Evolutionary conservation across 1,140 invertebrate species (phyloP).

Genomic region (Drosophila triauraria): DNA sequence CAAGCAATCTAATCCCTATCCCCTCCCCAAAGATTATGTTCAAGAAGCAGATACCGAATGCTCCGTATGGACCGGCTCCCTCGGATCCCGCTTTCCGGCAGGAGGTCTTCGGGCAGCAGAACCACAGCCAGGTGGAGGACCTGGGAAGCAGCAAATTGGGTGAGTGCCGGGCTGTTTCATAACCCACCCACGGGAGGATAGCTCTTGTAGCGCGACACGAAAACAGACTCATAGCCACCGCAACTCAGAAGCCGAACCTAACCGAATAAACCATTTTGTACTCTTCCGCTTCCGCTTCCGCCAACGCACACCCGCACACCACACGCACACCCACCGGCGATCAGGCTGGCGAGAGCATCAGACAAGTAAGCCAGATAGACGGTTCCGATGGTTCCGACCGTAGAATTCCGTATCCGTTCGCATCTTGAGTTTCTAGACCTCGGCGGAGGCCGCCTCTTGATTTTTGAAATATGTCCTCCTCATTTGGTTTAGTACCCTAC

Average conservation of each 20-base stretch:
- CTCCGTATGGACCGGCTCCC: slow-evolving; percentile 87
- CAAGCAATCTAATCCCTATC: not conserved
- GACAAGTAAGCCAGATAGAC: slow-evolving; percentile 88
- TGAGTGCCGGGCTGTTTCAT: slow-evolving; percentile 45
- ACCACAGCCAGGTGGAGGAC: slow-evolving; percentile 81
- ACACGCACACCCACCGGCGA: slow-evolving; percentile 39
- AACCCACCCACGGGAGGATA: not conserved
- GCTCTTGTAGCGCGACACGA: slow-evolving; percentile 12
- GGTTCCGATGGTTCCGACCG: slow-evolving; percentile 14
- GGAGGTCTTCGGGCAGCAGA: slow-evolving; percentile 89
- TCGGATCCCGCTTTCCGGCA: slow-evolving; percentile 90
- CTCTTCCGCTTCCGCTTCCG: slow-evolving; percentile 46
- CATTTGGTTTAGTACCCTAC: slow-evolving; percentile 63
- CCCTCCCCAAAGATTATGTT: slow-evolving; percentile 88
- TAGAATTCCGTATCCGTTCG: slow-evolving; percentile 34
- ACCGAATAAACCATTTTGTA: slow-evolving; percentile 44
- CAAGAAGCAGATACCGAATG: slow-evolving; percentile 87
- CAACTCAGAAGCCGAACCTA: slow-evolving; percentile 49
- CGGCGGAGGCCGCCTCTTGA: slow-evolving; percentile 46
- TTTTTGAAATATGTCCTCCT: slow-evolving; percentile 82
- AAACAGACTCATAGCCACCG: slow-evolving; percentile 42
- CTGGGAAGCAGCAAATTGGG: slow-evolving; percentile 71
- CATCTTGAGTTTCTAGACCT: slow-evolving; percentile 49
- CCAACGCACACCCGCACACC: slow-evolving; percentile 21
- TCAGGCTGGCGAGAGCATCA: slow-evolving; percentile 91